Conservation (phyloP, 2,797 vertebrate species). For the Anguilla anguilla region DNA sequence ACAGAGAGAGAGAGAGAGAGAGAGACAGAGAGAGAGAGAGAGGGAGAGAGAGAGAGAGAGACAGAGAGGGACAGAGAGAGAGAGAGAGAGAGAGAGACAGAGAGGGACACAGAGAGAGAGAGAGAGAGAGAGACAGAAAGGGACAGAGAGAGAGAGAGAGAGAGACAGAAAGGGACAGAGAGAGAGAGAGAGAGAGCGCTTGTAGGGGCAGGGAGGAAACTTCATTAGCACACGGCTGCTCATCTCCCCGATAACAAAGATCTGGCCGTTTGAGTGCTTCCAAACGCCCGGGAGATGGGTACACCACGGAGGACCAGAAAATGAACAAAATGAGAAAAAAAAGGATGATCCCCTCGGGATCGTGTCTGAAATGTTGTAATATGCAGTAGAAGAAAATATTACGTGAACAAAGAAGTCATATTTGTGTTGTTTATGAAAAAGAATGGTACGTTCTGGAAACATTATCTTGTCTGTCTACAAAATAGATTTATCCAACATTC, state of each 20-base stretch:
- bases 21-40: constrained; percentile 31
- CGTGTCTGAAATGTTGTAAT: neutral
- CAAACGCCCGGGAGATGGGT: neutral
- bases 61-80: constrained; percentile 42
- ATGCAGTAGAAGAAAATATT: neutral
- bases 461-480: neutral
- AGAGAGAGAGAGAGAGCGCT: constrained; percentile 36
- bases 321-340: constrained; percentile 12
- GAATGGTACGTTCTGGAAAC: neutral
- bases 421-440: neutral
- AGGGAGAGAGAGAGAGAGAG: constrained; percentile 31
- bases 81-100: constrained; percentile 37
- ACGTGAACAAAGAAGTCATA: neutral
- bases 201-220: neutral
- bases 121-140: constrained; percentile 40
- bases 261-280: neutral
- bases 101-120: too few relatives aligned
- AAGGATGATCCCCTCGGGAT: neutral
- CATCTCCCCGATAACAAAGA: neutral
- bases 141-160: constrained; percentile 41
- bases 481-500: neutral
- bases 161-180: too few relatives aligned
- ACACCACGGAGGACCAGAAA: constrained; percentile 26
- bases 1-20: constrained; percentile 32
- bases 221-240: neutral